Base-by-base conservation (phyloP, 1,140 invertebrate genomes). In the Lerema accius region DNA sequence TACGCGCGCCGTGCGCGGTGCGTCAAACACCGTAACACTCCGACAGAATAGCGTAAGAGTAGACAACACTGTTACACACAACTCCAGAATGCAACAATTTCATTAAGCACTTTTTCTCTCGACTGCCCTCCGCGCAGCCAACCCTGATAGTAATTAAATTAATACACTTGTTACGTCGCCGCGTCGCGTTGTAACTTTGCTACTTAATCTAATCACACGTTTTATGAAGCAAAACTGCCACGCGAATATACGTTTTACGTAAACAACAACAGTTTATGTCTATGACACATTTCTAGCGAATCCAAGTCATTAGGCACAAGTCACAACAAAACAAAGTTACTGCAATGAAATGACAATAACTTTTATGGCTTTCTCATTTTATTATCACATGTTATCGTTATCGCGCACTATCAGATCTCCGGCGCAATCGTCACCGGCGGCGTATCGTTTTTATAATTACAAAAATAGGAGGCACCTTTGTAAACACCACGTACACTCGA, bases 101-200 rank as follows among this genome's bases (percentile, higher is more conserved):
- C 13, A 14, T 17, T 46, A 23, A 1, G n/a, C n/a, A 48, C n/a
- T 5, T 23, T 48, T 1, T 48, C 28, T 32, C 28, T 4, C 9
- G 9, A 9, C 28, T 14, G 11, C 5, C 19, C 19, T 2, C 19
- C n/a, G n/a, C n/a, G n/a, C n/a, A n/a, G 19, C 19, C 2, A 26
- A 11, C 45, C 16, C 26, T 14, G 45, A 48, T 48, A 48, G 11
- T 48, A 28, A 28, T 28, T 13, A 10, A 28, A 48, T 48, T 32
- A 32, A 32, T 4, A 7, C 45, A 48, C 45, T 48, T 45, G 42
- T 45, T 45, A 45, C 14, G 15, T 10, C 19, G 9, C 2, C 2
- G 19, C 19, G n/a, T n/a, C n/a, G n/a, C n/a, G n/a, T n/a, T n/a
- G n/a, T n/a, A n/a, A 23, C 19, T 3, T 23, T 23, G 19, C 5